Evolutionary conservation across 2,888 invertebrate species (phyloP).

Genomic region (Belgica antarctica): DNA sequence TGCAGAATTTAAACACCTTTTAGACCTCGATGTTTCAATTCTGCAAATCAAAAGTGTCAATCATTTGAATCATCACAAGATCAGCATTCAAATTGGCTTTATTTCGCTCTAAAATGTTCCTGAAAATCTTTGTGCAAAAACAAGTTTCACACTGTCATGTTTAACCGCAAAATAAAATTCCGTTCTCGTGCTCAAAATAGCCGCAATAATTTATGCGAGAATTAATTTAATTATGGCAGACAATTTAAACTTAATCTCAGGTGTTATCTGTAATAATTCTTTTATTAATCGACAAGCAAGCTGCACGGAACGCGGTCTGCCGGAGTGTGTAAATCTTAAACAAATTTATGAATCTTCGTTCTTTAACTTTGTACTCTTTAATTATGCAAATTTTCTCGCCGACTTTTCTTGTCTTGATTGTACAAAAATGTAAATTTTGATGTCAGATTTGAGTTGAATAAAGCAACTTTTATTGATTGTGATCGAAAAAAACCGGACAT

Average conservation of each 20-base stretch:
- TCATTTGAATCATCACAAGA: neutral
- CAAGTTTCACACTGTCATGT: neutral
- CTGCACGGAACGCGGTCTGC: neutral
- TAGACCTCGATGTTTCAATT: too few relatives aligned
- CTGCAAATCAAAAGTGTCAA: neutral
- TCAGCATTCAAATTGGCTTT: too few relatives aligned
- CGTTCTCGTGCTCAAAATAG: too few relatives aligned
- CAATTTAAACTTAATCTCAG: slow-evolving; percentile 22
- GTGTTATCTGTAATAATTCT: slow-evolving; percentile 7
- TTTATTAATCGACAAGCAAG: slow-evolving; percentile 1
- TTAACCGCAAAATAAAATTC: neutral
- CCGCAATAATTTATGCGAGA: slow-evolving; percentile 17
- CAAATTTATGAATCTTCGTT: neutral
- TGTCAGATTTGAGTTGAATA: neutral
- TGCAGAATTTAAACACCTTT: too few relatives aligned
- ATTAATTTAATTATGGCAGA: slow-evolving; percentile 31
- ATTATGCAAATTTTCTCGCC: slow-evolving; percentile 33
- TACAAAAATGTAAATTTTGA: neutral
- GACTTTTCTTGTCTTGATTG: neutral
- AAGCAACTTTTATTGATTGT: slow-evolving; percentile 25
- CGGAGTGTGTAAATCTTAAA: neutral
- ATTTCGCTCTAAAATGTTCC: neutral
- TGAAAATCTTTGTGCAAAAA: slow-evolving; percentile 6
- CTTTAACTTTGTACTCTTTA: neutral
- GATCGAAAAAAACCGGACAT: slow-evolving; percentile 4